Percentiles rank a stretch among this genome's conserved stretches.
Conservation (phyloP, 1,140 invertebrate species). For the Batillaria attramentaria region DNA sequence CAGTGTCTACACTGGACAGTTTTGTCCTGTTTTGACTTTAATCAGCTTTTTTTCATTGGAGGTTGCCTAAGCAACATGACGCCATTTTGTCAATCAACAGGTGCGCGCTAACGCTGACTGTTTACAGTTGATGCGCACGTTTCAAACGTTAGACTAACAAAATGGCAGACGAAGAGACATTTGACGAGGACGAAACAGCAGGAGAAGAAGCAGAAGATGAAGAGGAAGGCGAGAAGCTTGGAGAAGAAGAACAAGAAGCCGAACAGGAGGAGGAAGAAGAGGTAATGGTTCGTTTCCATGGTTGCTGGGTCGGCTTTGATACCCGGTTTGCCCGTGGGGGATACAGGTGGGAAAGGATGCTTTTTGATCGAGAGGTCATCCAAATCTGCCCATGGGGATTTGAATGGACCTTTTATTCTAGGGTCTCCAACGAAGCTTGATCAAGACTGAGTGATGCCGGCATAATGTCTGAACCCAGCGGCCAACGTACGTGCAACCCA, state of each 20-base stretch:
- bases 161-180: slow-evolving; percentile 22
- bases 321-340: background rate
- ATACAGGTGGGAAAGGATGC: background rate
- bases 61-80: slow-evolving; percentile 58
- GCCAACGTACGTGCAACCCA: too few relatives aligned
- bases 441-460: too few relatives aligned
- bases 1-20: too few relatives aligned
- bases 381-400: too few relatives aligned
- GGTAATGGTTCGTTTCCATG: background rate
- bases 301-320: background rate
- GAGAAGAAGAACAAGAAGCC: slow-evolving; percentile 33
- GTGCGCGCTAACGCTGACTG: slow-evolving; percentile 21
- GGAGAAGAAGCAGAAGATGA: slow-evolving; percentile 37
- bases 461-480: too few relatives aligned
- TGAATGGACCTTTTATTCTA: too few relatives aligned
- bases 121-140: slow-evolving; percentile 22
- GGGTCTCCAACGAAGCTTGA: too few relatives aligned
- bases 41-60: background rate
- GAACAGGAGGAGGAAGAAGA: slow-evolving; percentile 37
- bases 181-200: slow-evolving; percentile 15
- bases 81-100: slow-evolving; percentile 62
- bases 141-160: slow-evolving; percentile 28
- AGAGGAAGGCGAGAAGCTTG: slow-evolving; percentile 27
- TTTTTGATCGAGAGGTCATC: too few relatives aligned
- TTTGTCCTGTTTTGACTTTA: too few relatives aligned